Evolutionary conservation across 23 tunicate species (phyloP), one percentile per base, ranked within the genome.

Genomic region (Diplosoma virens): DNA sequence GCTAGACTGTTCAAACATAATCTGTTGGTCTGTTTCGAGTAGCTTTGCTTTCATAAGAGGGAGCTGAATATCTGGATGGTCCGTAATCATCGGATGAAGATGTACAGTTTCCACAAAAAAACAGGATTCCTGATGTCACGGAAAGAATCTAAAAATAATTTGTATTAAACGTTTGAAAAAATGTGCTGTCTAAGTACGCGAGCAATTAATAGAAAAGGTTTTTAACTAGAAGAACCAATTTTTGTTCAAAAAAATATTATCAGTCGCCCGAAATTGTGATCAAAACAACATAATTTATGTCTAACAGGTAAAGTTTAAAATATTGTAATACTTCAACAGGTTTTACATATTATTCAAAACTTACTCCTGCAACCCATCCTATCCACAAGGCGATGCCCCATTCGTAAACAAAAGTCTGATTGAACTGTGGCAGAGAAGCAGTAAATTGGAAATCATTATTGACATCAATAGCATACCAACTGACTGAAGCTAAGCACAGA

Each of bases 381-480:
- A 92, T 59, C 29, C 77, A 92, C 11, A 92, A 47, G 26, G 97
- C 92, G 11, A 84, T 28, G 17, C 97, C 97, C 47, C 81, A 81
- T 55, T 85, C 89, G 37, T 92, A 92, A 18, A 53, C 78, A 77
- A 85, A 92, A 16, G 75, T 20, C 35, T 84, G 30, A 18, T 27
- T 47, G 21, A 4, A 9, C 21, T 34, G 16, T 11, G 30, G 25
- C 9, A 17, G 4, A 2, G 22, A 11, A 25, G 32, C 33, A 17
- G 33, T 20, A 16, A 72, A 50, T 9, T 50, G 2, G 23, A 80
- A 85, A 25, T 79, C 55, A 47, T 50, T 36, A 20, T 77, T 74
- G 2, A 92, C 92, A 16, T 80, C 87, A 31, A 84, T 87, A 26
- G 97, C 97, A 45, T 92, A 92, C 97, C 97, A 92, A 31, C 93